These are phyloP conservation scores for Pseudocheirus occidentalis DNA, from an alignment of 2,797 vertebrate species.

Conservation along the genomic window DNA sequence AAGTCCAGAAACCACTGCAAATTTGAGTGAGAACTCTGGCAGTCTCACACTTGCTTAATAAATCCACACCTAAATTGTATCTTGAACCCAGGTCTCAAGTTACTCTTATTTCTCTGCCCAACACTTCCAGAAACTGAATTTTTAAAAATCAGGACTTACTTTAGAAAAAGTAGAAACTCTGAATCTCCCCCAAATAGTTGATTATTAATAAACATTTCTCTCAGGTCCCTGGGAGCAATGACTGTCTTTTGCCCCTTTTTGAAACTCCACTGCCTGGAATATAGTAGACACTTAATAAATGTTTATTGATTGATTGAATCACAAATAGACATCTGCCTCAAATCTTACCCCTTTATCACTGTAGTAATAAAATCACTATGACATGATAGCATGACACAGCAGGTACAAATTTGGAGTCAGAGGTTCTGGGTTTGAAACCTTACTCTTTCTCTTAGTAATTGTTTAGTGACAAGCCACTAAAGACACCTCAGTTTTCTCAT, in stretches of 20 bases:
- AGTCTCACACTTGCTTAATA: too few relatives aligned
- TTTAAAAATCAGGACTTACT: not conserved
- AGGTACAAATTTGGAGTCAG: not conserved
- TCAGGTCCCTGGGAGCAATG: too few relatives aligned
- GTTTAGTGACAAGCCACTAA: not conserved
- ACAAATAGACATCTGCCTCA: not conserved
- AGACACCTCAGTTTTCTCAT: not conserved
- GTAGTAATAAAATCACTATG: not conserved
- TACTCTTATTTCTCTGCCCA: too few relatives aligned
- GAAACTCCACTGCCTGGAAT: not conserved
- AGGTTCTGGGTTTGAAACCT: not conserved
- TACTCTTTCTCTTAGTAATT: not conserved
- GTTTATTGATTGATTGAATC: not conserved
- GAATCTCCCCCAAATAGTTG: not conserved
- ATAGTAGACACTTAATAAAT: not conserved
- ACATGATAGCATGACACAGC: not conserved
- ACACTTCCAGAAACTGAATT: too few relatives aligned
- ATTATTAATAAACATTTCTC: too few relatives aligned
- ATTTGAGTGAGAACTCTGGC: too few relatives aligned
- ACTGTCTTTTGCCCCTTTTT: not conserved
- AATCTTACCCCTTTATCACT: not conserved
- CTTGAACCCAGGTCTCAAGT: too few relatives aligned
- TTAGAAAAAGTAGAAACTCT: not conserved
- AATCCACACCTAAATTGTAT: too few relatives aligned
- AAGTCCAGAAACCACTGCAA: too few relatives aligned